These are phyloP conservation scores for Tetragonula carbonaria DNA, from an alignment of 2,888 invertebrate genomes.

Conservation along the genomic window DNA sequence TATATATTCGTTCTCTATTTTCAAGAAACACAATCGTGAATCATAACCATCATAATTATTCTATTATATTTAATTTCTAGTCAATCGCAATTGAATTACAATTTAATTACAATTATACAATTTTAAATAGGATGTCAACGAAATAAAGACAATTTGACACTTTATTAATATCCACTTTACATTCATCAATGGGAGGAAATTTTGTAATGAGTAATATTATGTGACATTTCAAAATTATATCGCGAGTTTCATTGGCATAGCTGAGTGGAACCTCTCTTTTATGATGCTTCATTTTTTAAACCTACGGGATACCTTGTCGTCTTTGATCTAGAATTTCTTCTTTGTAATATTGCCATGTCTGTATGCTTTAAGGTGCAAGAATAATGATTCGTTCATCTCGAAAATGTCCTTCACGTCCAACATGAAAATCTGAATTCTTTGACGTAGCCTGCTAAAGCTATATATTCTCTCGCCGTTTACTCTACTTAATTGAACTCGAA, in stretches of 20 bases:
- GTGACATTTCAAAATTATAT: background rate
- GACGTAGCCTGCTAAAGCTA: background rate
- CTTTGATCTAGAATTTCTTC: slow-evolving; percentile 1
- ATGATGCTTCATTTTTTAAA: background rate
- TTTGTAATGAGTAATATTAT: background rate
- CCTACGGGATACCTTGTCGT: background rate
- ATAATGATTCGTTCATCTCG: background rate
- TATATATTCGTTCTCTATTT: background rate
- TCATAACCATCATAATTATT: background rate
- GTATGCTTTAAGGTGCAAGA: background rate
- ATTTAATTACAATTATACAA: background rate
- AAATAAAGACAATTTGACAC: background rate
- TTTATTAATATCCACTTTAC: background rate
- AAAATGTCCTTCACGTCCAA: background rate
- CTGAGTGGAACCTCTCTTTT: background rate
- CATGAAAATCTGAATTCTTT: background rate
- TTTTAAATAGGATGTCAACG: background rate
- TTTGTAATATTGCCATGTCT: background rate
- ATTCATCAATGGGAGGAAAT: background rate
- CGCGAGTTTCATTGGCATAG: background rate
- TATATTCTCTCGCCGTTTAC: background rate
- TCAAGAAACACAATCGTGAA: background rate
- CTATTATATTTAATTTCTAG: background rate
- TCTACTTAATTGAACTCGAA: background rate
- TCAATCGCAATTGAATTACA: background rate